Percentiles rank a stretch among this genome's conserved stretches.
These are phyloP conservation scores for Acinonyx jubatus DNA, from an alignment of 2,113 vertebrate genomes.

Conservation along the genomic window DNA sequence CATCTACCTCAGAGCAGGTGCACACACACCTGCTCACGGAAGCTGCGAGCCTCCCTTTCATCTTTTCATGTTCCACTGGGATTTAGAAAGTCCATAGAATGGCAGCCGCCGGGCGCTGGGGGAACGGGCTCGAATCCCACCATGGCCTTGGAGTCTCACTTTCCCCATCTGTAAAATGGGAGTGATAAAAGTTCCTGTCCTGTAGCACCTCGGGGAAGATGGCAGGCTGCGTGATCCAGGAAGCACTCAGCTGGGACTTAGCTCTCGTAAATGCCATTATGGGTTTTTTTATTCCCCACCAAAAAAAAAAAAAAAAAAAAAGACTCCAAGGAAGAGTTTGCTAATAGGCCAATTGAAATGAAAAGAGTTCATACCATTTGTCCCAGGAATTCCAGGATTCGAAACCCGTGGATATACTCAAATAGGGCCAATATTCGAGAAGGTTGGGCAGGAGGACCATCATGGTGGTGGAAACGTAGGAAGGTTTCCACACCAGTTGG, in stretches of 20 bases:
- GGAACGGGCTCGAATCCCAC: neutral
- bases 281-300: neutral
- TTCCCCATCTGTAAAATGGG: neutral
- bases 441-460: neutral
- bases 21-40: no score
- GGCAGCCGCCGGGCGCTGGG: fast-evolving
- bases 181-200: neutral
- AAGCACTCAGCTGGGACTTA: neutral
- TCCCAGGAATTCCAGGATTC: neutral
- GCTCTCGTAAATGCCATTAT: neutral
- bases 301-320: neutral
- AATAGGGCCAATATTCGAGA: neutral
- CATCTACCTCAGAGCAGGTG: no score
- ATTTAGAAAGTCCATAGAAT: neutral
- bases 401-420: neutral
- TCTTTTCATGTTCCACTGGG: neutral
- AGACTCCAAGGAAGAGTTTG: neutral
- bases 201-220: fast-evolving
- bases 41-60: neutral
- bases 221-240: neutral
- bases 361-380: neutral
- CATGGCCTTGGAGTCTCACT: neutral
- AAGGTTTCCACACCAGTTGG: neutral
- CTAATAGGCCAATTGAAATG: neutral
- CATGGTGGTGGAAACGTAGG: neutral